Evolutionary conservation across 2,113 vertebrate genomes (phyloP).

Genomic region (Tragelaphus strepsiceros): DNA sequence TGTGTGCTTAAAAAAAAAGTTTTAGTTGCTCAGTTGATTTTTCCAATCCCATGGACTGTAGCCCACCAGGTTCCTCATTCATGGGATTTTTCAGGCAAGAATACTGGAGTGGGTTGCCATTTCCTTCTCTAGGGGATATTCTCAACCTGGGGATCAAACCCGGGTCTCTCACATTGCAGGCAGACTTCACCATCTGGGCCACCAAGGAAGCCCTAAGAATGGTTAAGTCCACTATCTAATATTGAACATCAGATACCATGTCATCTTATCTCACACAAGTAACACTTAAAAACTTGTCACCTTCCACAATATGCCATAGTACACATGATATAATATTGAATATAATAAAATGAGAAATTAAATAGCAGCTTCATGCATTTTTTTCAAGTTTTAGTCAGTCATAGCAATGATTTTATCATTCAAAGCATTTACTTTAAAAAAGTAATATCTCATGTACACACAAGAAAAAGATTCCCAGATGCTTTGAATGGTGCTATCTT

Average conservation of each 20-base stretch:
- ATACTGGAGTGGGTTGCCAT: background rate
- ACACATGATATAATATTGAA: background rate
- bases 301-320: background rate
- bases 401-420: background rate
- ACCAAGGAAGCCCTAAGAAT: background rate
- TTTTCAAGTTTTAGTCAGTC: background rate
- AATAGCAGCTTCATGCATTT: background rate
- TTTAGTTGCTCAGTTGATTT: background rate
- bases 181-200: background rate
- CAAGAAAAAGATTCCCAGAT: background rate
- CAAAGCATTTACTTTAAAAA: conserved; percentile 20
- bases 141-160: background rate
- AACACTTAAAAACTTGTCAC: background rate
- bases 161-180: background rate
- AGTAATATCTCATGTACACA: background rate
- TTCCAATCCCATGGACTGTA: background rate
- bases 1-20: background rate
- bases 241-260: background rate
- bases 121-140: background rate
- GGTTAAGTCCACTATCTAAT: background rate
- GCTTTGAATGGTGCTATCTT: background rate
- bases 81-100: background rate
- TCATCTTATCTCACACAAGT: background rate
- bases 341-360: background rate
- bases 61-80: background rate